Evolutionary conservation across 1,140 invertebrate genomes (phyloP).

Genomic region (Pachyrhynchus sulphureomaculatus): DNA sequence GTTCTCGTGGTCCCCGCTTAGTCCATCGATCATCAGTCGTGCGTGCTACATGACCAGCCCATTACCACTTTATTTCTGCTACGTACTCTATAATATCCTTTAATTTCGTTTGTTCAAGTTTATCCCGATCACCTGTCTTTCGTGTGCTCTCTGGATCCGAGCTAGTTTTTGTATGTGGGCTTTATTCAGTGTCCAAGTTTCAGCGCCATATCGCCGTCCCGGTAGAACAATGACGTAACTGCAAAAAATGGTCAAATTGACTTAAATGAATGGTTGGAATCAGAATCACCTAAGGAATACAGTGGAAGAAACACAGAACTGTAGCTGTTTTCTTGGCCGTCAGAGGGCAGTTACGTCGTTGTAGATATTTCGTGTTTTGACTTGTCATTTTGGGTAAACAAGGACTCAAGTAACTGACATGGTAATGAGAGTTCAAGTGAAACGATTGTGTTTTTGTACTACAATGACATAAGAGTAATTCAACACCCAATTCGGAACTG

Average conservation of each 20-base stretch:
- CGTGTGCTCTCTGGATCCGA: no score
- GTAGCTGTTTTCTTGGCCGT: background rate
- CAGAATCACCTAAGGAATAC: background rate
- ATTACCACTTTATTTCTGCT: no score
- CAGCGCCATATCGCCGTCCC: background rate
- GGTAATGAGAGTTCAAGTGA: background rate
- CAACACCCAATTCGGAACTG: no score
- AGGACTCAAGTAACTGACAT: background rate
- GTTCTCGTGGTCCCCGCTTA: no score
- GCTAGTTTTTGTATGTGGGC: no score
- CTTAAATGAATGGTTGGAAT: background rate
- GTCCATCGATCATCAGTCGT: no score
- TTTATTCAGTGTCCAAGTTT: no score
- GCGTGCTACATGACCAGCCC: no score
- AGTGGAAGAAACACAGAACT: background rate
- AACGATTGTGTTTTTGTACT: no score
- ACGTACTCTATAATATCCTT: no score
- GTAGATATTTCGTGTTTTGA: background rate
- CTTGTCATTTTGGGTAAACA: background rate
- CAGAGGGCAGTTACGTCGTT: background rate
- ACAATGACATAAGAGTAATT: background rate
- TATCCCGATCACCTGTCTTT: no score
- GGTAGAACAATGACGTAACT: background rate
- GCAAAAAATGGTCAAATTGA: background rate
- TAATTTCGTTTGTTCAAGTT: no score